Evolutionary conservation across 2,113 vertebrate species (phyloP).

Genomic region (Petaurus breviceps): DNA sequence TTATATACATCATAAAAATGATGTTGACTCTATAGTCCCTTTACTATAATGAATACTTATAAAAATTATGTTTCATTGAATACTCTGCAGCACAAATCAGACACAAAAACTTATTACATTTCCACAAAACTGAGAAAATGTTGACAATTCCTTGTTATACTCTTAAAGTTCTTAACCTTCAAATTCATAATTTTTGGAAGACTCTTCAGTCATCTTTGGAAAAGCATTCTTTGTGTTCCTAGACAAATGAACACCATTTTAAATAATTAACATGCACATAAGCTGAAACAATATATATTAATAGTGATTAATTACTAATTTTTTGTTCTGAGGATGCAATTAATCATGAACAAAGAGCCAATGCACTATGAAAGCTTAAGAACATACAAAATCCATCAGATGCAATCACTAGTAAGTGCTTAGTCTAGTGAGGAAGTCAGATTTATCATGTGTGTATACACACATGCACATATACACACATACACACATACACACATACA

Average conservation of each 20-base stretch:
- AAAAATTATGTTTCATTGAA: background rate
- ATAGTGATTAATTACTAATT: conserved; percentile 16
- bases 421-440: background rate
- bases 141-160: background rate
- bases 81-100: background rate
- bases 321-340: background rate
- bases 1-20: background rate
- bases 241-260: background rate
- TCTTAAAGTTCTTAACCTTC: background rate
- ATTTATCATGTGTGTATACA: background rate
- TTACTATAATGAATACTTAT: background rate
- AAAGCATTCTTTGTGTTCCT: background rate
- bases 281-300: conserved; percentile 21
- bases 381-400: conserved; percentile 25
- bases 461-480: too few relatives aligned
- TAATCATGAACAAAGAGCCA: conserved; percentile 45
- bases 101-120: background rate
- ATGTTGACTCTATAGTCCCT: background rate
- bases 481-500: too few relatives aligned
- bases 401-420: background rate
- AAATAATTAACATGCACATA: background rate
- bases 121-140: background rate
- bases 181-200: background rate
- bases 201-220: background rate
- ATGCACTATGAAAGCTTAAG: conserved; percentile 25